Evolutionary conservation across 35 echinoderm and acorn worm species (phyloP).

Genomic region (Heliocidaris erythrogramma): DNA sequence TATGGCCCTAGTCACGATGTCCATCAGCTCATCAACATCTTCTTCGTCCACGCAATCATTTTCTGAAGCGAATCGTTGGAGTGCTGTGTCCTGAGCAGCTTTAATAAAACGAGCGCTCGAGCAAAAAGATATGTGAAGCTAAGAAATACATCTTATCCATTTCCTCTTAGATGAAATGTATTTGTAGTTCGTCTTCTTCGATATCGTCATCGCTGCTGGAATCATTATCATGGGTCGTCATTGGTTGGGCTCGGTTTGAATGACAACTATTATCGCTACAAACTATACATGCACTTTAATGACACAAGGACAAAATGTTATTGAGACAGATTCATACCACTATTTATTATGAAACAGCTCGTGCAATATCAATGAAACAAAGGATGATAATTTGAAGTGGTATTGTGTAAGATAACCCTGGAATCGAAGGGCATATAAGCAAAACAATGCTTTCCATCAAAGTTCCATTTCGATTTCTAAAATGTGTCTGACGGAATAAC

Average conservation of each 20-base stretch:
- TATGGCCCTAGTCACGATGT: background rate
- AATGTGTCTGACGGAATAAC: too few relatives aligned
- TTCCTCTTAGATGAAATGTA: background rate
- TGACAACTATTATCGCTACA: background rate
- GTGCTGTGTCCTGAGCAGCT: background rate
- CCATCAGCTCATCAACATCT: background rate
- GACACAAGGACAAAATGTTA: background rate
- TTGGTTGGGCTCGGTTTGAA: background rate
- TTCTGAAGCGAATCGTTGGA: background rate
- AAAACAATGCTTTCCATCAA: too few relatives aligned
- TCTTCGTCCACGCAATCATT: slow-evolving; percentile 1
- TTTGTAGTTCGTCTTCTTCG: background rate
- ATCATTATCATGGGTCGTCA: background rate
- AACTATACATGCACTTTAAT: background rate
- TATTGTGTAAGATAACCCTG: too few relatives aligned
- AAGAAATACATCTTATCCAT: background rate
- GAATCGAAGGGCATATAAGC: too few relatives aligned
- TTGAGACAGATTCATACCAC: background rate
- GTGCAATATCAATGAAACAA: too few relatives aligned
- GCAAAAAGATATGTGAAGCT: background rate
- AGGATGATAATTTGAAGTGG: too few relatives aligned
- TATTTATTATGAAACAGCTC: background rate
- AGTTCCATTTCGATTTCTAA: too few relatives aligned
- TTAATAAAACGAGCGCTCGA: background rate
- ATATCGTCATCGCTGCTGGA: background rate